Base-by-base conservation (phyloP, 2,113 vertebrate genomes). In the Ictalurus furcatus region DNA sequence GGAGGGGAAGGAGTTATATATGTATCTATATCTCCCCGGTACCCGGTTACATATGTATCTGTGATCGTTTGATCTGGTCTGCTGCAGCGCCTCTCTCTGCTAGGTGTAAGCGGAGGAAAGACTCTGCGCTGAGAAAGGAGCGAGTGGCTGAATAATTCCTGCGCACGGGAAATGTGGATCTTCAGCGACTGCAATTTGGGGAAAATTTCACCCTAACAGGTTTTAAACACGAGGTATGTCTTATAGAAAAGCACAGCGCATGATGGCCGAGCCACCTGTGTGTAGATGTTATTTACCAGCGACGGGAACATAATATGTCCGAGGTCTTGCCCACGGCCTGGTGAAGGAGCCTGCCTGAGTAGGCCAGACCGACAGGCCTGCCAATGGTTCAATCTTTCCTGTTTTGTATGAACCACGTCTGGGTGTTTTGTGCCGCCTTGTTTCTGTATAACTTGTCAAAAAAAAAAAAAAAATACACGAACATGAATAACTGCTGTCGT, bases 171-270 rank as follows among this genome's bases (percentile, higher is more conserved):
- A 37, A 34, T 67, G 61, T 54, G 17, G 65, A 4, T 82, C 30
- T 82, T 9, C 78, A 71, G 19, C 44, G 58, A n/a, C 65, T 34
- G 44, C 54, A 37, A 17, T 21, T 63, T 56, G 54, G 1, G 69
- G 58, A 48, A 76, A 34, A 34, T 69, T 86, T n/a, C 34, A 52
- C 40, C 30, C 40, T 88, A 84, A 86, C 65, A 88, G 63, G 30
- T 86, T 52, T 78, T 71, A 78, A 83, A 78, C 52, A 40, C 59
- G 28, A 91, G 90, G 90, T 91, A 90, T 88, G 90, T 85, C 82
- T 69, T 5, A 21, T 61, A 30, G 28, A 78, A 14, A n/a, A 59
- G 25, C 12, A 19, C n/a, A 61, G 40, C 7, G 13, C 16, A 23
- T 76, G 8, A 11, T 65, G 37, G 6, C 23, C 37, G 34, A 16